Evolutionary conservation across 2,888 invertebrate genomes (phyloP), one percentile per base, ranked within the genome.

Genomic region (Boloria euphrosyne): DNA sequence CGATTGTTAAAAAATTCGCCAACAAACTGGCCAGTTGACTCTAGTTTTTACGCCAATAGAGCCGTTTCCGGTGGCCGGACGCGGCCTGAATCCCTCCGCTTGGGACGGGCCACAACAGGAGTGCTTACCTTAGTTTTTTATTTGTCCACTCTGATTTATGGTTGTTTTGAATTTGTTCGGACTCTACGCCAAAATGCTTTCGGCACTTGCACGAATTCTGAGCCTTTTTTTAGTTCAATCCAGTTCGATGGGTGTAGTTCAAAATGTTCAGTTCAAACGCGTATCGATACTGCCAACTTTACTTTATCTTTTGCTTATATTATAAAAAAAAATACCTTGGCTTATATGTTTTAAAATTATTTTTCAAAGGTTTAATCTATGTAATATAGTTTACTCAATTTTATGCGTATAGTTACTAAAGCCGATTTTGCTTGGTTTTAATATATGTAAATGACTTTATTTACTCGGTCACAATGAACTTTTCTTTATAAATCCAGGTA

Each of bases 81-180:
- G 83, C 83, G 85, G 82, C 80, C 85, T 81, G 85, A 79, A 80
- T 80, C 77, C 73, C 73, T 54, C 71, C 78, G 76, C 73, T 78
- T 80, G 80, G 77, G 58, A 75, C 84, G 83, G 83, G 80, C 87
- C 83, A 88, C 90, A 89, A 87, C 90, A 87, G 90, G 88, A 87
- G 85, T 89, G 90, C 91, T 90, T 90, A 92, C 91, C 91, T 91
- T 89, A 81, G 85, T 91, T 90, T 89, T 92, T 91, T 92, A 90
- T 90, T 91, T 91, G 89, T 90, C 78, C 78, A 73, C 76, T 71
- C 83, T 89, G 91, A 92, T 91, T 90, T 92, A 92, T 90, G 80
- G 82, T 76, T 89, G 90, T 90, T 90, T 85, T 85, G 90, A 89
- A 89, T 89, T 89, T 89, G 88, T 85, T 85, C 79, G 80, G 76